Conservation (phyloP, 2,888 invertebrate species). For the Morpho deidamia region DNA sequence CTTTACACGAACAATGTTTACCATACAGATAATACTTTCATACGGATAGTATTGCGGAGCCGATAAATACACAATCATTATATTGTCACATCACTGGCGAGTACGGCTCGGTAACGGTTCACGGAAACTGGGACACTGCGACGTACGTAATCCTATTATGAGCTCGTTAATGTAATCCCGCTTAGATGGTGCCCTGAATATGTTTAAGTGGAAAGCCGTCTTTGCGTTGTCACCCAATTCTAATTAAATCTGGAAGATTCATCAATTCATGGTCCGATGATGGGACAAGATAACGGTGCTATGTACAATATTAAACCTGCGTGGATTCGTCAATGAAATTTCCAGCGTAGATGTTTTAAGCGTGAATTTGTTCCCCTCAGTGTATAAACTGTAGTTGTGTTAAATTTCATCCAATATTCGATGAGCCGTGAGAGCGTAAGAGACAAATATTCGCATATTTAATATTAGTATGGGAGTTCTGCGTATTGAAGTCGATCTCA, state of each 20-base stretch:
- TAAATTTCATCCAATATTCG: too few species aligned
- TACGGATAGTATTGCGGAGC: conserved; percentile 39
- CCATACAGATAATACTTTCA: conserved; percentile 8
- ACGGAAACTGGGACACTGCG: conserved; percentile 60
- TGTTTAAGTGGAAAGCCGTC: conserved; percentile 25
- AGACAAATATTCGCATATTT: too few species aligned
- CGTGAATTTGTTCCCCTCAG: too few species aligned
- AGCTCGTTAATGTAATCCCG: conserved; percentile 69
- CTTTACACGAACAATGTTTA: background rate
- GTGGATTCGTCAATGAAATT: too few species aligned
- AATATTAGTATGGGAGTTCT: too few species aligned
- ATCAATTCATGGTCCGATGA: background rate
- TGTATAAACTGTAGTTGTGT: too few species aligned
- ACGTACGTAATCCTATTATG: conserved; percentile 71
- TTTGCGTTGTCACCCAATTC: conserved; percentile 8
- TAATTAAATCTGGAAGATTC: conserved; percentile 1
- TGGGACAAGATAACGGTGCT: too few species aligned
- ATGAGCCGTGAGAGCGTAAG: too few species aligned
- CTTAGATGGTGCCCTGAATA: conserved; percentile 45
- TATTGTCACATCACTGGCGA: conserved; percentile 61
- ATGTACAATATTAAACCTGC: too few species aligned
- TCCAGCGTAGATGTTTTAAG: too few species aligned
- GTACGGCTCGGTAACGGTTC: conserved; percentile 63
- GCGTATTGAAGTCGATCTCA: too few species aligned
- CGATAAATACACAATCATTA: conserved; percentile 65